Percentiles rank a stretch among this genome's conserved stretches.
These are phyloP conservation scores for Zonitis immaculata DNA, from an alignment of 2,888 invertebrate species.

Conservation along the genomic window DNA sequence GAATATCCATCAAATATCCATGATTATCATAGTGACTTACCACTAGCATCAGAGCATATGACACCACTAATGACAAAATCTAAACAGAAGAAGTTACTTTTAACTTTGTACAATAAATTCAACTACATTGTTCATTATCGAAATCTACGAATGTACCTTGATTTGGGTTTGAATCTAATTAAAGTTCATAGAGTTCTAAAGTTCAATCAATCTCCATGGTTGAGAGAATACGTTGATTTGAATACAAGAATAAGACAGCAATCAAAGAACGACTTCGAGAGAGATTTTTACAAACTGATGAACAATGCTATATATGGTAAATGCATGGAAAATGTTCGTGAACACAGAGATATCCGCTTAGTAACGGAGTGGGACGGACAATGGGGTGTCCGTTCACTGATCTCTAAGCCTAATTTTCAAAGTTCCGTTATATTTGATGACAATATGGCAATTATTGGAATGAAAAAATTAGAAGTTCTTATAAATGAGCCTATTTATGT, in stretches of 20 bases:
- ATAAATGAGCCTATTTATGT: background rate
- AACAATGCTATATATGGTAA: no score
- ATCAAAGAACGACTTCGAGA: no score
- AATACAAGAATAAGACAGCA: slow-evolving; percentile 1
- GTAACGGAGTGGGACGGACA: no score
- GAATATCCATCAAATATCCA: slow-evolving; percentile 39
- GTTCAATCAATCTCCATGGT: slow-evolving; percentile 2
- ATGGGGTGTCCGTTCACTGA: no score
- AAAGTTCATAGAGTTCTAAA: background rate
- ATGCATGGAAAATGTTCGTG: no score
- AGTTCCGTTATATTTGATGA: background rate
- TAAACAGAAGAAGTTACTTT: slow-evolving; percentile 3
- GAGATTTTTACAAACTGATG: no score
- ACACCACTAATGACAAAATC: background rate
- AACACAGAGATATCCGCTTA: no score
- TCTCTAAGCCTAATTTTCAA: no score
- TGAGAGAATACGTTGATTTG: slow-evolving; percentile 1
- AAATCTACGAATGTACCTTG: slow-evolving; percentile 2
- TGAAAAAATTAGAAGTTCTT: background rate
- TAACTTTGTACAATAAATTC: no score
- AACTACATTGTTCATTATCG: slow-evolving; percentile 1
- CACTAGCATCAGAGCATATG: slow-evolving; percentile 3
- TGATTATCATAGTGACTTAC: slow-evolving; percentile 21
- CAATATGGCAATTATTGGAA: background rate
- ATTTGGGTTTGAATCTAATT: background rate